Evolutionary conservation across 2,113 vertebrate genomes (phyloP).

Genomic region (Petaurus breviceps): DNA sequence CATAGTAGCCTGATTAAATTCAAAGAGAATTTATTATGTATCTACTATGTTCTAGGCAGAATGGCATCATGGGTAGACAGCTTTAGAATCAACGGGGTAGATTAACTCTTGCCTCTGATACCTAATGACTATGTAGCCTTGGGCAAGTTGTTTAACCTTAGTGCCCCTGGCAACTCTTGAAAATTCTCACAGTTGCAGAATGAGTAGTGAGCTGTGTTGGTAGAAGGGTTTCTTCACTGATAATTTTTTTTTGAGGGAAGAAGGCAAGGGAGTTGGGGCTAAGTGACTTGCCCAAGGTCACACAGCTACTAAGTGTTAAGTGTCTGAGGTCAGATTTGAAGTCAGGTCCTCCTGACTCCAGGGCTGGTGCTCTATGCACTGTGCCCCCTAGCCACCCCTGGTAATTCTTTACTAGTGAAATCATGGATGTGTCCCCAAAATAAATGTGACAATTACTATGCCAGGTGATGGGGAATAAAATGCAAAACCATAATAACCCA

Average conservation of each 20-base stretch:
- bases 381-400: too few relatives aligned
- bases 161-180: background rate
- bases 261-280: too few relatives aligned
- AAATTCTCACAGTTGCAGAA: background rate
- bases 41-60: background rate
- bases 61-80: background rate
- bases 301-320: too few relatives aligned
- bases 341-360: too few relatives aligned
- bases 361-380: too few relatives aligned
- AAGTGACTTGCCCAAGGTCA: too few relatives aligned
- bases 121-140: background rate
- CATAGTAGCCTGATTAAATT: background rate
- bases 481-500: background rate
- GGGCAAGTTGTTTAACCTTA: background rate
- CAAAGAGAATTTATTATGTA: background rate
- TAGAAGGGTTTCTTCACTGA: too few relatives aligned
- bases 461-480: background rate
- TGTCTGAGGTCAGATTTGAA: too few relatives aligned
- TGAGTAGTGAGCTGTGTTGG: background rate
- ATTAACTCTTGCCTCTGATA: background rate
- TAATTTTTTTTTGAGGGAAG: too few relatives aligned
- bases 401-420: background rate
- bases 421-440: background rate
- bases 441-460: background rate
- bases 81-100: background rate